Evolutionary conservation across 2,888 invertebrate genomes (phyloP).

Genomic region (Cosmopolites sordidus): DNA sequence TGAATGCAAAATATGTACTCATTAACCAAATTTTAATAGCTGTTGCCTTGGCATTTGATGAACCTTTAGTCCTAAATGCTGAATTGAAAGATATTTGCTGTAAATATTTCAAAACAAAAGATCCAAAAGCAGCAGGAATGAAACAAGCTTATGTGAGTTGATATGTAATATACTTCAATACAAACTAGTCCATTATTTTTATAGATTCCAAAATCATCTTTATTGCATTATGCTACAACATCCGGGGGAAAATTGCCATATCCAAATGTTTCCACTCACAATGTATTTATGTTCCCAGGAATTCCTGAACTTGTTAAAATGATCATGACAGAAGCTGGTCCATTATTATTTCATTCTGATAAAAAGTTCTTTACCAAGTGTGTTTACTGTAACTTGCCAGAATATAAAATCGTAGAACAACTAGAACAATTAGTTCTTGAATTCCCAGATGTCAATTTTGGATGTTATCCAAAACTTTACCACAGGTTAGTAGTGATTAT

Average conservation of each 20-base stretch:
- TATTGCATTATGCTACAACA: conserved; percentile 46
- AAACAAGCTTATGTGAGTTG: conserved; percentile 43
- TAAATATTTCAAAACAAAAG: conserved; percentile 46
- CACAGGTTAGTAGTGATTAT: conserved; percentile 41
- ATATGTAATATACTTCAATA: not conserved
- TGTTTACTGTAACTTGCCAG: conserved; percentile 49
- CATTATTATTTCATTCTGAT: conserved; percentile 45
- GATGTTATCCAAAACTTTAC: conserved; percentile 52
- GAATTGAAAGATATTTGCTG: conserved; percentile 49
- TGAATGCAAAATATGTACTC: too few relatives aligned
- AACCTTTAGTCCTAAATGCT: conserved; percentile 48
- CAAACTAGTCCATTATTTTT: conserved; percentile 43
- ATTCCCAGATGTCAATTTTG: conserved; percentile 51
- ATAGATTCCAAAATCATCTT: conserved; percentile 50
- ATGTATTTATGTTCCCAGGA: conserved; percentile 69
- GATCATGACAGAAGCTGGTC: conserved; percentile 42
- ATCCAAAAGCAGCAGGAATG: conserved; percentile 47
- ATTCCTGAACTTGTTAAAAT: conserved; percentile 55
- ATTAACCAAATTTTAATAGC: conserved; percentile 38
- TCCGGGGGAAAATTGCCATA: conserved; percentile 41
- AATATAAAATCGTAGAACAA: conserved; percentile 48
- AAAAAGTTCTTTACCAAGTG: conserved; percentile 46
- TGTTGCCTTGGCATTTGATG: conserved; percentile 54
- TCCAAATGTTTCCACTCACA: conserved; percentile 52
- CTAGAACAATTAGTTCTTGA: conserved; percentile 47